Conservation (phyloP, 2,888 invertebrate species). For the Ptychoptera contaminata region DNA sequence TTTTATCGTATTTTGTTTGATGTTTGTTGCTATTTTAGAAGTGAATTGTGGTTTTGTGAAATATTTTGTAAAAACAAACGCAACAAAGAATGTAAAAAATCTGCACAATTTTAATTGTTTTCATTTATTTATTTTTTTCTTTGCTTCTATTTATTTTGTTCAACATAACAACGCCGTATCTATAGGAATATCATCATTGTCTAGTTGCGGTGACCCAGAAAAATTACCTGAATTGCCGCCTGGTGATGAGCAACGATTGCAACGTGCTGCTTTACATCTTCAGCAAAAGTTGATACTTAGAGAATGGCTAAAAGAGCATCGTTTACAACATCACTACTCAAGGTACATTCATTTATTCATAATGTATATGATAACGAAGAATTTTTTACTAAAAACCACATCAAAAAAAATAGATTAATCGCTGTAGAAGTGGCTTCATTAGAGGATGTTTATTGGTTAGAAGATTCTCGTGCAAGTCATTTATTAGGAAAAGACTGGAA, state of each 20-base stretch:
- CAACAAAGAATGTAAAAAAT: too few species aligned
- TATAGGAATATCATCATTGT: slow-evolving; percentile 67
- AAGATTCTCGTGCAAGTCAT: slow-evolving; percentile 61
- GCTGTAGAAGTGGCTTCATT: slow-evolving; percentile 70
- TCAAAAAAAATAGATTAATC: slow-evolving; percentile 47
- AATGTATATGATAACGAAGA: background rate
- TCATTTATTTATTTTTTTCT: too few species aligned
- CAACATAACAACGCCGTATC: too few species aligned
- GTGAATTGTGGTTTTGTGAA: too few species aligned
- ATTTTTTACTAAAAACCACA: too few species aligned
- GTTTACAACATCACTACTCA: slow-evolving; percentile 55
- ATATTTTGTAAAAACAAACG: too few species aligned
- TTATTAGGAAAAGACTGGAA: slow-evolving; percentile 66
- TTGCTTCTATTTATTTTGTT: too few species aligned
- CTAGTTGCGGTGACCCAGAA: slow-evolving; percentile 63
- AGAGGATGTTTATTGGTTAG: slow-evolving; percentile 82
- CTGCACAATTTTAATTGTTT: too few species aligned
- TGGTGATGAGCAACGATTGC: slow-evolving; percentile 67
- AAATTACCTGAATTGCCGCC: slow-evolving; percentile 65
- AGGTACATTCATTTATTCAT: slow-evolving; percentile 30
- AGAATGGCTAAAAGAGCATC: slow-evolving; percentile 67
- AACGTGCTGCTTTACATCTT: slow-evolving; percentile 62
- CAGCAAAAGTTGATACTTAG: slow-evolving; percentile 72
- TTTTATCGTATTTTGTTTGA: too few species aligned
- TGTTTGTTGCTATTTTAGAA: too few species aligned